Base-by-base conservation (phyloP, 2,888 invertebrate genomes). In the Minunthozetes semirufus region DNA sequence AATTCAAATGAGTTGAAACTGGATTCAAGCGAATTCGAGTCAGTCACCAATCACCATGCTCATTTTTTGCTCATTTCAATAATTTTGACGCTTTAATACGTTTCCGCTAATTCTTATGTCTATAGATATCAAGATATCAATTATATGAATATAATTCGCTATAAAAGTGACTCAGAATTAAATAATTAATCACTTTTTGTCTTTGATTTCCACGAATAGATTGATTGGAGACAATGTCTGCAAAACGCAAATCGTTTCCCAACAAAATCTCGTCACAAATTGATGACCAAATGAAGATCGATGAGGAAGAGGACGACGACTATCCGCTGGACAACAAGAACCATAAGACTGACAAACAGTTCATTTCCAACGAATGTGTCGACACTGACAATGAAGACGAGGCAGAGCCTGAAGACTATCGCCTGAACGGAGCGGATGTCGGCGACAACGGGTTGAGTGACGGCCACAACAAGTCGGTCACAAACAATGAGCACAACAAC, bases 241-340 rank as follows among this genome's bases (percentile, higher is more conserved):
- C 68, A n/a, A 68, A 68, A 68, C 68, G 68, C 17, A 68, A 68
- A 68, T 68, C 48, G n/a, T 46, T 46, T 70, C 70, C 48, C 17
- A 70, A 70, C 70, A 70, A 70, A 70, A 70, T 48, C 17, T 42
- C 48, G 70, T 38, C 68, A 68, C 68, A 68, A 68, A 68, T 68
- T 22, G 68, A 68, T 22, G 48, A 70, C 38, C 70, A 70, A 8
- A 70, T 25, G n/a, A 70, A 46, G 25, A 13, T 25, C 70, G 48
- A 48, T 11, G 70, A 70, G 9, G 70, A 70, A 25, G 63, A 66
- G n/a, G 63, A 66, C 63, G 63, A 66, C 38, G 70, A 70, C 8
- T 48, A 66, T 66, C 22, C 17, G 63, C 15, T 38, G 22, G 66
- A 66, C 38, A 66, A 66, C 13, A 63, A 66, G 11, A 66, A 66